Conservation (phyloP, 1,140 invertebrate species). For the Pollicipes pollicipes region DNA sequence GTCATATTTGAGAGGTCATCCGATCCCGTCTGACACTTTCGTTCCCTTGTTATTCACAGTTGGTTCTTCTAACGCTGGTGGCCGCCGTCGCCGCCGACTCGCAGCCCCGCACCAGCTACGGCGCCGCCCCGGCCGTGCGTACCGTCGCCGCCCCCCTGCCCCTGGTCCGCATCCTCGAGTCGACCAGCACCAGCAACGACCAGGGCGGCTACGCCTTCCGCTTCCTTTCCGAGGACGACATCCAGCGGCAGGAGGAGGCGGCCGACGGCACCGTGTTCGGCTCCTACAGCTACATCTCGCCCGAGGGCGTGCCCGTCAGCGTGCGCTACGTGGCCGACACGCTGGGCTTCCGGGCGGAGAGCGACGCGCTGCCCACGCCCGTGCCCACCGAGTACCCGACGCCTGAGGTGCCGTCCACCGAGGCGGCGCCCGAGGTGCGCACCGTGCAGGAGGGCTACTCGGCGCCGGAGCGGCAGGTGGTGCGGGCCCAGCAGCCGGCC, state of each 20-base stretch:
- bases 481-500: not conserved
- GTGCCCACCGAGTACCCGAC: not conserved
- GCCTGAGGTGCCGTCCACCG: not conserved
- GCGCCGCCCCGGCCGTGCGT: too few species aligned
- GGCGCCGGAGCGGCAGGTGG: not conserved
- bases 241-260: not conserved
- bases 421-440: not conserved
- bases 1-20: too few species aligned
- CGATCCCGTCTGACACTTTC: too few species aligned
- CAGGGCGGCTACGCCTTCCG: not conserved
- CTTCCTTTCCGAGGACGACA: not conserved
- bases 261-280: constrained; percentile 33
- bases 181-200: not conserved
- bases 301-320: constrained; percentile 41
- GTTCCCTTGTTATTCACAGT: too few species aligned
- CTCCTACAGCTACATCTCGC: constrained; percentile 45
- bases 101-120: too few species aligned
- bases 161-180: not conserved
- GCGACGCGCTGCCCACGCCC: constrained; percentile 12
- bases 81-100: too few species aligned
- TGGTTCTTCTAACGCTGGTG: too few species aligned
- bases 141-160: not conserved
- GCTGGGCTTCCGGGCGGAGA: constrained; percentile 12
- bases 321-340: constrained; percentile 36
- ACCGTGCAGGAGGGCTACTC: not conserved